These are phyloP conservation scores for Natrix natrix DNA, from an alignment of 2,797 vertebrate species.

Conservation along the genomic window DNA sequence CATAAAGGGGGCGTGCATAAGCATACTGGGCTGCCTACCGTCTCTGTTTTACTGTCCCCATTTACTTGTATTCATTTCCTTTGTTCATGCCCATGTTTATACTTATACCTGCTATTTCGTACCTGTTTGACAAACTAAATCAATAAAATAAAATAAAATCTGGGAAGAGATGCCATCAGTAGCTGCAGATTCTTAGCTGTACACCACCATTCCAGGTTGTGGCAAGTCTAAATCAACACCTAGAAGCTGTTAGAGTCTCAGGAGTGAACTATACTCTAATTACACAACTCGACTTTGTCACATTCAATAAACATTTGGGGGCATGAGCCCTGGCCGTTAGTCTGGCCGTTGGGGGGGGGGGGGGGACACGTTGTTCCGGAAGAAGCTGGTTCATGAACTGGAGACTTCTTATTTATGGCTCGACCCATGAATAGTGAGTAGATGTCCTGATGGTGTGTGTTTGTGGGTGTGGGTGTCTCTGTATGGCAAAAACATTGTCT, in stretches of 20 bases:
- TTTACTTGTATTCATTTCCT: no score
- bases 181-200: neutral
- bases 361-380: neutral
- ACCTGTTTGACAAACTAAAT: no score
- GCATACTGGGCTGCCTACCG: no score
- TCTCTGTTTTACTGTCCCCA: no score
- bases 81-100: no score
- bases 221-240: neutral
- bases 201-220: neutral
- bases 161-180: neutral
- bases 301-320: neutral
- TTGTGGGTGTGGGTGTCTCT: neutral
- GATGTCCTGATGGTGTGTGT: neutral
- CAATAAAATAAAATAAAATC: neutral
- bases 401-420: neutral
- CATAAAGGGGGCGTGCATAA: no score
- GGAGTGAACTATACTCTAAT: neutral
- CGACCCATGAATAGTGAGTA: neutral
- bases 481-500: neutral
- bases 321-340: neutral
- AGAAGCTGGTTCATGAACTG: no score
- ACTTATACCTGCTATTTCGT: no score
- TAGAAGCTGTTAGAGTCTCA: neutral
- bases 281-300: neutral
- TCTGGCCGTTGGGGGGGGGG: neutral